Evolutionary conservation across 2,888 invertebrate genomes (phyloP).

Genomic region (Reticulitermes lucifugus): DNA sequence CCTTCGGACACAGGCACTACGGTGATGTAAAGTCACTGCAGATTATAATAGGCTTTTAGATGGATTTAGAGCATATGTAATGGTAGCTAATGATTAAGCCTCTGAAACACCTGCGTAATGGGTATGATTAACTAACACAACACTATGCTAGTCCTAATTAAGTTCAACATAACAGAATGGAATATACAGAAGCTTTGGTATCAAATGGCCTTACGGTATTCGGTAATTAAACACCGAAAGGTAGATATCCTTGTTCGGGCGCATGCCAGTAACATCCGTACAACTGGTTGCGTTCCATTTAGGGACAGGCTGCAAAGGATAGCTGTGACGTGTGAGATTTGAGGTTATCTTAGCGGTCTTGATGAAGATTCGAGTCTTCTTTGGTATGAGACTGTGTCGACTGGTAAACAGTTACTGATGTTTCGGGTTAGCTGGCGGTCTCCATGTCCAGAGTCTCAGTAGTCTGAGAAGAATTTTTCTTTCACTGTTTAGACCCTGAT

Average conservation of each 20-base stretch:
- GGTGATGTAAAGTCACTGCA: conserved; percentile 37
- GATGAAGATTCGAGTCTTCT: no score
- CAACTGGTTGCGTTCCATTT: neutral
- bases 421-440: no score
- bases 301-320: neutral
- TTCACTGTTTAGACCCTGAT: no score
- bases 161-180: conserved; percentile 11
- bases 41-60: conserved; percentile 40
- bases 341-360: no score
- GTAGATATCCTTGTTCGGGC: neutral
- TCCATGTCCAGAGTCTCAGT: no score
- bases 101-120: conserved; percentile 34
- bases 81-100: conserved; percentile 30
- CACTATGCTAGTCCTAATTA: conserved; percentile 19
- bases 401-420: no score
- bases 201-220: conserved; percentile 8
- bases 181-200: conserved; percentile 9
- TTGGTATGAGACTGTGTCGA: no score
- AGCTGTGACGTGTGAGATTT: no score
- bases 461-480: no score
- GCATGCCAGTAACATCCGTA: neutral
- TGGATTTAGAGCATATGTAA: conserved; percentile 33
- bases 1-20: conserved; percentile 27
- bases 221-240: conserved; percentile 27
- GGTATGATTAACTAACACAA: conserved; percentile 35